Evolutionary conservation across 2,113 vertebrate species (phyloP), one percentile per base, ranked within the genome.

Genomic region (Prionailurus bengalensis): DNA sequence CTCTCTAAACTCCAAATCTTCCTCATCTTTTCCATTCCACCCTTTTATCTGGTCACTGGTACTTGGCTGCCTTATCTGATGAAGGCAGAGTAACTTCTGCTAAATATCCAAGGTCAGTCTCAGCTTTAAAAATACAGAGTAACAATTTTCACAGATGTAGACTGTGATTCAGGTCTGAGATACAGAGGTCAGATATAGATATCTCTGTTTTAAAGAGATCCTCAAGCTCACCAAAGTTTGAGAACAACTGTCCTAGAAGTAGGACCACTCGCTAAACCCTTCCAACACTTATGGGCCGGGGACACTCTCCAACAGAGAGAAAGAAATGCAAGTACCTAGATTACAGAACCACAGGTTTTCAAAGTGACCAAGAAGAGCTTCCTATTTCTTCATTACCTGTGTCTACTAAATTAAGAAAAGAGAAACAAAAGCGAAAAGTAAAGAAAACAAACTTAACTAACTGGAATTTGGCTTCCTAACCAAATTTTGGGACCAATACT

Each of bases 81-180:
- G 14, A 87, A 87, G 55, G n/a, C 25, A 86, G 21, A 58, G 79
- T 92, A 85, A 83, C 61, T 66, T 70, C 42, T 29, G 39, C 42
- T 81, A 63, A 74, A 36, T 51, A 81, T 27, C 25, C 10, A 8
- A 13, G 6, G 5, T 29, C 31, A 14, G 10, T 45, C 66, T 91
- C 8, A 19, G 68, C 23, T 92, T 91, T 87, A 80, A 92, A 96
- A 90, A 65, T 83, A 15, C 74, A 83, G 16, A 94, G 23, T 12
- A 74, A 79, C 6, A 89, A 27, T 45, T 55, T 65, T 89, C 58
- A 78, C 7, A 63, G 63, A 45, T 45, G 31, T 0, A 58, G 12
- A 51, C 53, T 93, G 71, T 89, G 68, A 89, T 25, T 89, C 55
- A 83, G 79, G 33, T 71, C 25, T 82, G 86, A 95, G 70, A 25